Evolutionary conservation across 2,113 vertebrate genomes (phyloP), one percentile per base, ranked within the genome.

Genomic region (Psophia crepitans): DNA sequence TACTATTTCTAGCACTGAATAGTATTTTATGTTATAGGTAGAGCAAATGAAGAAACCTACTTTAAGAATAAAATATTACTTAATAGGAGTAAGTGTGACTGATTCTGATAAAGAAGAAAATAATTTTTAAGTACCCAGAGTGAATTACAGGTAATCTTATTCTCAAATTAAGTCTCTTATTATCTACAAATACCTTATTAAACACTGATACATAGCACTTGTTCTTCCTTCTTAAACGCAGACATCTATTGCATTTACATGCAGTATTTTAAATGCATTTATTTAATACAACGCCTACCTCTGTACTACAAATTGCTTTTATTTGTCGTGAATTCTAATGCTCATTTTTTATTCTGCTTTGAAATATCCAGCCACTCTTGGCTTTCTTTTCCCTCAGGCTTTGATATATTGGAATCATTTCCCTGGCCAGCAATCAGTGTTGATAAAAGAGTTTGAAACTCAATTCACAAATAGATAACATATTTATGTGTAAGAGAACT

Each of bases 371-470:
- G 32, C 66, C 82, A 84, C 69, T 94, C 87, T 68, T 32, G 86
- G 66, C 66, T 90, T 92, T 87, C 89, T 96, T 93, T 93, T 89
- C 96, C 93, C 87, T 89, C 76, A 9, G 84, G 61, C 93, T 97
- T 97, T 96, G 96, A 97, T 95, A 96, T 96, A 96, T 95, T 92
- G 63, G 84, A 94, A 92, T 92, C 33, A 81, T 91, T 95, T 96
- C 94, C 97, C 96, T 28, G 5, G 86, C 87, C 94, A 96, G 93
- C 92, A 96, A 97, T 97, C 97, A 96, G 86, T 37, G 80, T 68
- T 93, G 96, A 97, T 96, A 96, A 96, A 95, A 95, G 79, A 91
- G 91, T 74, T 74, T 46, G 84, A 88, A 94, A 81, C 63, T 89
- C 87, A 87, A 84, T 95, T 95, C 94, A 89, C 86, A 97, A 97